A percentile compares a stretch with the other conserved stretches of the same genome.
Conservation (phyloP, 2,113 vertebrate genomes). For the Cyprinodon brontotheroides region DNA sequence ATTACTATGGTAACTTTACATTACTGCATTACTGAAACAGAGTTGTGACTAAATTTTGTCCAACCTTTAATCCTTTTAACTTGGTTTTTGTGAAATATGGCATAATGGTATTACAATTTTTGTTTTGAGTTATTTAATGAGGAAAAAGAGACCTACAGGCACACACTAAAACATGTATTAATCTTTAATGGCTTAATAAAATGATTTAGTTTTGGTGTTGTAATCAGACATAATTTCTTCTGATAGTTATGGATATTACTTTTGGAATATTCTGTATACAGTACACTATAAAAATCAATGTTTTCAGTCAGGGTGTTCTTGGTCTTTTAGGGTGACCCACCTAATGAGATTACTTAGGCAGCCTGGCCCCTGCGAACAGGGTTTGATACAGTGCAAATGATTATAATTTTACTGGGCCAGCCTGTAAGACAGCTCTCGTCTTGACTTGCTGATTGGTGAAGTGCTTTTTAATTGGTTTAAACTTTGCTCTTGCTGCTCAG, state of each 20-base stretch:
- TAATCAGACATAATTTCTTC: conserved; percentile 39
- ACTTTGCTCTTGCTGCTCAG: conserved; percentile 79
- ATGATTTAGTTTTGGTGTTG: conserved; percentile 48
- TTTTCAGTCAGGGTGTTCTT: conserved; percentile 39
- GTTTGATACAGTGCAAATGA: conserved; percentile 73
- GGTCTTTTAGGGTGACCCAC: conserved; percentile 40
- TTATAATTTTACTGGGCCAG: conserved; percentile 65
- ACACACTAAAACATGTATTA: too few relatives aligned
- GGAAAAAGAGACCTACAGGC: conserved; percentile 14
- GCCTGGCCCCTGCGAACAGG: conserved; percentile 60
- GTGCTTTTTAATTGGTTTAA: conserved; percentile 84
- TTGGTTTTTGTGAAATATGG: too few relatives aligned
- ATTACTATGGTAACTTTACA: too few relatives aligned
- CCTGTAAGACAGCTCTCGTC: conserved; percentile 62
- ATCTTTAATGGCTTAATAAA: conserved; percentile 38
- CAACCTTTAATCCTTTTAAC: too few relatives aligned
- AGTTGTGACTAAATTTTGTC: too few relatives aligned
- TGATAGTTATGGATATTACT: conserved; percentile 23
- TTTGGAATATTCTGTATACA: conserved; percentile 42
- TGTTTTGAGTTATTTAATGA: conserved; percentile 6
- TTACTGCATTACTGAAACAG: too few relatives aligned
- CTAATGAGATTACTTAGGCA: conserved; percentile 69
- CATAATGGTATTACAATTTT: not conserved
- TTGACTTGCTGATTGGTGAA: conserved; percentile 75
- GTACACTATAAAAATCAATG: conserved; percentile 36